These are phyloP conservation scores for Xyrichtys novacula DNA, from an alignment of 2,797 vertebrate genomes.

Conservation along the genomic window DNA sequence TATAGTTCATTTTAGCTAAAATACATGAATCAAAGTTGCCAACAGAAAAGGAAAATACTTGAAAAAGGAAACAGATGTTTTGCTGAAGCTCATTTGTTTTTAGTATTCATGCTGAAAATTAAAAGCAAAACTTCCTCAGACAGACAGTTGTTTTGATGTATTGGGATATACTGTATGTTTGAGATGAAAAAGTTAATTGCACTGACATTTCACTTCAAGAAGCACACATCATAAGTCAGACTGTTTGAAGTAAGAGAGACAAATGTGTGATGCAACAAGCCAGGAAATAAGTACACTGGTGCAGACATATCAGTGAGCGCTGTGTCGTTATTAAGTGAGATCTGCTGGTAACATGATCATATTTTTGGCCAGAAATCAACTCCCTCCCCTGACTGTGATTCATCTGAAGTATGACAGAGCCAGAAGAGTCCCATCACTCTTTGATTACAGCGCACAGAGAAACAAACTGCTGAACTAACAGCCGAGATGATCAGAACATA, in stretches of 20 bases:
- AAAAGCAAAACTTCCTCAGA: not conserved
- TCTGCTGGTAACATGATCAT: not conserved
- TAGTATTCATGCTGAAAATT: not conserved
- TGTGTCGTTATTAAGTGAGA: not conserved
- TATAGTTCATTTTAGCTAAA: too few species aligned
- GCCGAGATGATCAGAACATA: not conserved
- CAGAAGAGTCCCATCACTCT: not conserved
- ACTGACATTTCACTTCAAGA: not conserved
- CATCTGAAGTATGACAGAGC: not conserved
- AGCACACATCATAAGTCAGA: not conserved
- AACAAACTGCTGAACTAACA: not conserved
- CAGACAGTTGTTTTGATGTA: not conserved
- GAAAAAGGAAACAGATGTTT: too few species aligned
- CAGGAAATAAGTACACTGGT: not conserved
- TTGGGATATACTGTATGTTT: not conserved
- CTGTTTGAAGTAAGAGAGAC: not conserved
- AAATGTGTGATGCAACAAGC: not conserved
- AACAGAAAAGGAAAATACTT: too few species aligned
- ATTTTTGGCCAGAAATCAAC: not conserved
- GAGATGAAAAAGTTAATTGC: not conserved
- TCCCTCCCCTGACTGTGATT: not conserved
- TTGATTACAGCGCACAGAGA: not conserved
- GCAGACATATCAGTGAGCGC: not conserved
- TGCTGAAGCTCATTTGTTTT: not conserved
- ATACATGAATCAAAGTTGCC: too few species aligned